Conservation (phyloP, 2,797 vertebrate species). For the Hyperoplus lanceolatus region DNA sequence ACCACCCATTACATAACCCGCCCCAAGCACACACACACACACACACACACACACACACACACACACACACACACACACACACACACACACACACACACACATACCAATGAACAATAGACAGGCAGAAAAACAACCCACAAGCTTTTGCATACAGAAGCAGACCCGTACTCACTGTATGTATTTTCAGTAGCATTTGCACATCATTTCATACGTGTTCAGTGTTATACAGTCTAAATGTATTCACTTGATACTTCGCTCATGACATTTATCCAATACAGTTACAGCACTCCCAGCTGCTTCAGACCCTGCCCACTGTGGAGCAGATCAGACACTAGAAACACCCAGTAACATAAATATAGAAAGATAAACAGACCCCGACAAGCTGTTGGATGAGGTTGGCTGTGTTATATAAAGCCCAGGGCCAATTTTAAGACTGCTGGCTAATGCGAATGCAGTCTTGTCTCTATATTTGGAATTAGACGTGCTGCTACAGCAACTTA, state of each 20-base stretch:
- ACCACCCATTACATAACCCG: conserved; percentile 59
- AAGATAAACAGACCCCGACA: conserved; percentile 68
- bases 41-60: conserved; percentile 31
- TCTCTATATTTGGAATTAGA: conserved; percentile 49
- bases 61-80: not conserved
- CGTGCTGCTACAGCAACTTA: conserved; percentile 28
- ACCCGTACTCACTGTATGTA: conserved; percentile 2
- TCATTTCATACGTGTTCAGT: not conserved
- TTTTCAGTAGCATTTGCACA: conserved; percentile 18
- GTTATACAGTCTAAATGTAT: conserved; percentile 1
- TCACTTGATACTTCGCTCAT: conserved; percentile 1
- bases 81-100: conserved; percentile 26
- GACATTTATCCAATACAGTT: conserved; percentile 24
- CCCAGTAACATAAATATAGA: conserved; percentile 68
- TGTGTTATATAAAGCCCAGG: conserved; percentile 63
- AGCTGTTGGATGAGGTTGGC: conserved; percentile 51
- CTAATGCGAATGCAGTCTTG: conserved; percentile 38
- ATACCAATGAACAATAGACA: conserved; percentile 58
- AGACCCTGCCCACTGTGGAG: conserved; percentile 27
- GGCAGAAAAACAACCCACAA: conserved; percentile 41
- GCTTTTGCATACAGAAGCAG: conserved; percentile 35
- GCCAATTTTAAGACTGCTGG: conserved; percentile 62
- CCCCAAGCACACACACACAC: conserved; percentile 33
- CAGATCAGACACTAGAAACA: conserved; percentile 55
- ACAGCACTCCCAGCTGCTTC: conserved; percentile 45